These are phyloP conservation scores for Parazoanthus atlanticus DNA, from an alignment of 92 coral and sea anemone species.

Conservation along the genomic window DNA sequence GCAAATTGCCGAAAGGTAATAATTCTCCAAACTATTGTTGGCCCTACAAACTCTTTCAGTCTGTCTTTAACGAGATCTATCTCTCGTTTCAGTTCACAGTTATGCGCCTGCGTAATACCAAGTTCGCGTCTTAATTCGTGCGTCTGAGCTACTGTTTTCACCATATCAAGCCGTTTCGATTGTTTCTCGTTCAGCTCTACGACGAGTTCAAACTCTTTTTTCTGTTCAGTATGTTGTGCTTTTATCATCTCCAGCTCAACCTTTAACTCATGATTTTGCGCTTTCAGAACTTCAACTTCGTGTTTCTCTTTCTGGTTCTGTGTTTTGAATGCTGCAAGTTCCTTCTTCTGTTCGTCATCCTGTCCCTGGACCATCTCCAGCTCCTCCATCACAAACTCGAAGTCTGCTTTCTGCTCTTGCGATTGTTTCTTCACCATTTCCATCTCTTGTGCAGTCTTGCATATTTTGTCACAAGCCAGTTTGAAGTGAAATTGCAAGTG, in stretches of 20 bases:
- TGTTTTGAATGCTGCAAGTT: background rate
- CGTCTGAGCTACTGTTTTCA: constrained; percentile 21
- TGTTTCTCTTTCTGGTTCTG: constrained; percentile 30
- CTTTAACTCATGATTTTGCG: constrained; percentile 30
- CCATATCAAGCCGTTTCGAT: constrained; percentile 31
- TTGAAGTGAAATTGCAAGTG: constrained; percentile 36
- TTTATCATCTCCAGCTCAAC: constrained; percentile 30
- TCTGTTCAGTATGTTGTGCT: constrained; percentile 40
- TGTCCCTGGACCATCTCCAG: constrained; percentile 41
- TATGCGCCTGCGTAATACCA: constrained; percentile 18
- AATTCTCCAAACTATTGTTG: constrained; percentile 63
- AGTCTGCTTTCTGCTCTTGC: constrained; percentile 34
- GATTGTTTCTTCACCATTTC: constrained; percentile 28
- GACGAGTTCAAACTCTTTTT: constrained; percentile 3
- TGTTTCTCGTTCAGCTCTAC: constrained; percentile 23
- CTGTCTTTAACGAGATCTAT: background rate
- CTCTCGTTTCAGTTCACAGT: constrained; percentile 15
- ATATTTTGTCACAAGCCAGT: constrained; percentile 22
- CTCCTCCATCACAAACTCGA: constrained; percentile 44
- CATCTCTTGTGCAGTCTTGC: constrained; percentile 3
- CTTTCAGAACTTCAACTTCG: constrained; percentile 19
- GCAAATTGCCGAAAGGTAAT: constrained; percentile 33
- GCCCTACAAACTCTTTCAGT: constrained; percentile 30
- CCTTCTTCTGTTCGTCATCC: constrained; percentile 32
- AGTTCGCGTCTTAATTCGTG: constrained; percentile 36